These are phyloP conservation scores for Alaudala cheleensis DNA, from an alignment of 2,113 vertebrate genomes.

Conservation along the genomic window DNA sequence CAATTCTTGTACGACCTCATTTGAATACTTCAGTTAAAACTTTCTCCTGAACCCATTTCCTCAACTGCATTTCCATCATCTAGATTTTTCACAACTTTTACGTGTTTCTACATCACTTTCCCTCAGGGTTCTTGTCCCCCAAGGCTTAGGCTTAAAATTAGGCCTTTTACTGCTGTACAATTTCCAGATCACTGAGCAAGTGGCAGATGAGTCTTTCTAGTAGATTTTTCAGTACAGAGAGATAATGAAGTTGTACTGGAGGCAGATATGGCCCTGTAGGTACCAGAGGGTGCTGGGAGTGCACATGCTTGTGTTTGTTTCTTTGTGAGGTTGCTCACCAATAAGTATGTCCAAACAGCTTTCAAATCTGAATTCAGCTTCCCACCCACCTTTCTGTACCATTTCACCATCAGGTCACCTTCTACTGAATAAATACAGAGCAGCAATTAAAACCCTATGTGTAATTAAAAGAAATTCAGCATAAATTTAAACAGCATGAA, in stretches of 20 bases:
- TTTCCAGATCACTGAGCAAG: background rate
- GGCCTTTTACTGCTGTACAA: background rate
- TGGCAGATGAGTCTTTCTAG: background rate
- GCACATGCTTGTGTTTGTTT: background rate
- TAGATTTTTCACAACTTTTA: background rate
- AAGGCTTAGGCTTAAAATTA: background rate
- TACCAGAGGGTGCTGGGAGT: background rate
- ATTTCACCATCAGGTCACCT: constrained; percentile 3
- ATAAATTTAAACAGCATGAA: constrained; percentile 27
- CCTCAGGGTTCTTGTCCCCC: background rate
- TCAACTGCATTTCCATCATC: background rate
- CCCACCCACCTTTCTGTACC: background rate
- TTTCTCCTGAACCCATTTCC: background rate
- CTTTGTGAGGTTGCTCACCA: background rate
- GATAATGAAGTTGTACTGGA: background rate
- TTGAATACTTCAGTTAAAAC: background rate
- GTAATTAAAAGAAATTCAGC: constrained; percentile 35
- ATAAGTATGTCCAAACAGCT: background rate
- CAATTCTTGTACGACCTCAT: background rate
- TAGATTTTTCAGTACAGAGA: background rate
- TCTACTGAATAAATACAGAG: constrained; percentile 28
- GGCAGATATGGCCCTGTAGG: background rate
- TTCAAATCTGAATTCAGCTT: constrained; percentile 17
- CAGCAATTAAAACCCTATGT: constrained; percentile 48
- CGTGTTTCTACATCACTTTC: background rate